phyloP scores from a whole-genome alignment of 1,140 invertebrate genomes.

The Ectropis grisescens region DNA sequence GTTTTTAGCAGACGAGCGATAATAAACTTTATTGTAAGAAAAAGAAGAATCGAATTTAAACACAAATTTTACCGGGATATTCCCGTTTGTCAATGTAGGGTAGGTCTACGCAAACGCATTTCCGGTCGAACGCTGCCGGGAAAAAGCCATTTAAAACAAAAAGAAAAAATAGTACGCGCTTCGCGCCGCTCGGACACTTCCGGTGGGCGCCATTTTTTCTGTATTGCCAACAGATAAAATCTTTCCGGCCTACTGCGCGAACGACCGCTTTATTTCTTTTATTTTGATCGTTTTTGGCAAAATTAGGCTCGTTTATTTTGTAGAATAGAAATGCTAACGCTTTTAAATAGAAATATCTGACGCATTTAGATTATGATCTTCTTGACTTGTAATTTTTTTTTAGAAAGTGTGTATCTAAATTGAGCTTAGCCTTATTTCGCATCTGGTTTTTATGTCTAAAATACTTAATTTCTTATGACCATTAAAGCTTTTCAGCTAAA shows the following conservation, averaged over 20 bases:
- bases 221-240: slow-evolving; percentile 70
- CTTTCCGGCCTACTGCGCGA: slow-evolving; percentile 66
- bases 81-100: slow-evolving; percentile 34
- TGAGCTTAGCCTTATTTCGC: too few species aligned
- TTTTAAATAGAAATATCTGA: too few species aligned
- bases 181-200: slow-evolving; percentile 67
- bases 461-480: too few species aligned
- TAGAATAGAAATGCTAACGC: too few species aligned
- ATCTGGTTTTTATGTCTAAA: too few species aligned
- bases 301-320: slow-evolving; percentile 25
- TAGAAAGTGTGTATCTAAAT: too few species aligned
- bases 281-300: slow-evolving; percentile 41
- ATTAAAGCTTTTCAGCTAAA: too few species aligned
- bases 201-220: slow-evolving; percentile 70
- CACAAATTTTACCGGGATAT: slow-evolving; percentile 38
- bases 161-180: slow-evolving; percentile 65
- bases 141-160: slow-evolving; percentile 70
- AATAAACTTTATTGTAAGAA: too few species aligned
- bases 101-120: slow-evolving; percentile 68
- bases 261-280: slow-evolving; percentile 54
- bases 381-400: too few species aligned
- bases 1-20: too few species aligned
- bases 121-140: slow-evolving; percentile 65
- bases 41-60: slow-evolving; percentile 42
- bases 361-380: too few species aligned